Percentiles rank a stretch among this genome's conserved stretches.
These are phyloP conservation scores for Megaceryle maxima DNA, from an alignment of 2,113 vertebrate species.

Conservation along the genomic window DNA sequence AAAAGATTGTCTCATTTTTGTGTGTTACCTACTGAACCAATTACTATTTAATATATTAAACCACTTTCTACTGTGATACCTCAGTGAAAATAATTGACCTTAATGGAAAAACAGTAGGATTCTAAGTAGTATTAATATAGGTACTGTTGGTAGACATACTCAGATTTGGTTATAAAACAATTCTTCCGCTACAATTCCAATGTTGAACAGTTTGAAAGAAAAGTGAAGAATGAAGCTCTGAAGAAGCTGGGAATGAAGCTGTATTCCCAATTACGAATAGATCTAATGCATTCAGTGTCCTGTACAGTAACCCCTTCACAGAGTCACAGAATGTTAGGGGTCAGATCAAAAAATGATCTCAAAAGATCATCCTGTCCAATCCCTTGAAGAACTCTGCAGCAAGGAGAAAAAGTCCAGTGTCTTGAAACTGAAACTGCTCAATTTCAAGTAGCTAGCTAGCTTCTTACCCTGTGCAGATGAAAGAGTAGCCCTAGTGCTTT, in stretches of 20 bases:
- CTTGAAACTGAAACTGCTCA: not conserved
- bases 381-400: not conserved
- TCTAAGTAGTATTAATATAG: not conserved
- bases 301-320: not conserved
- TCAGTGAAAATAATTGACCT: not conserved
- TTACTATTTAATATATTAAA: not conserved
- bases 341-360: too few species aligned
- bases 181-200: not conserved
- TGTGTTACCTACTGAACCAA: not conserved
- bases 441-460: not conserved
- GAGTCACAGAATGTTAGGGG: too few species aligned
- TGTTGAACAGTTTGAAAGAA: not conserved
- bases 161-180: not conserved
- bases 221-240: not conserved
- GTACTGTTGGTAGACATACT: not conserved
- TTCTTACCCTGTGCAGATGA: not conserved
- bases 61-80: not conserved
- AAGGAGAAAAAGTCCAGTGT: not conserved
- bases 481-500: not conserved
- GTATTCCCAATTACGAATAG: not conserved
- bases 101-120: not conserved
- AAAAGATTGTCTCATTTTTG: not conserved
- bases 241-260: not conserved
- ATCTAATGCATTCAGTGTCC: not conserved
- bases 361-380: not conserved